Evolutionary conservation across 1,140 invertebrate species (phyloP).

Genomic region (Andrena cerasifolii): DNA sequence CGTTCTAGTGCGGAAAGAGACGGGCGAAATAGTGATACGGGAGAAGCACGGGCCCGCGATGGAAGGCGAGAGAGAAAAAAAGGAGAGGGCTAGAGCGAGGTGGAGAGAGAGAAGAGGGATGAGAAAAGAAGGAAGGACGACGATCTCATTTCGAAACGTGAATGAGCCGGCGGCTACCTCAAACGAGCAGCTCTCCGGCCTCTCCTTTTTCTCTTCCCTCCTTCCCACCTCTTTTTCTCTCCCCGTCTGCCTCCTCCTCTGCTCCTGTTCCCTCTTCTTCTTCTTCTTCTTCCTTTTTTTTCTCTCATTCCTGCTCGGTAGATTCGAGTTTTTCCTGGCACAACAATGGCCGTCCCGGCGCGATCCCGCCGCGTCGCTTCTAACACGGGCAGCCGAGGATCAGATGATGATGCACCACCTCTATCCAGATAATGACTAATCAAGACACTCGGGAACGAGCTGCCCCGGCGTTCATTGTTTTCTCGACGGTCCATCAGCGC

Average conservation of each 20-base stretch:
- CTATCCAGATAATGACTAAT: conserved; percentile 75
- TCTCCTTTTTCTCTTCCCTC: conserved; percentile 48
- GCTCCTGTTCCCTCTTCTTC: conserved; percentile 33
- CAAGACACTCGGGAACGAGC: conserved; percentile 57
- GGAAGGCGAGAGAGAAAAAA: not conserved
- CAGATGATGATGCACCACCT: conserved; percentile 70
- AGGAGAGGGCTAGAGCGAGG: not conserved
- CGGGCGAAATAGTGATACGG: conserved; percentile 1
- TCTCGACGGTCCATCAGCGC: conserved; percentile 15
- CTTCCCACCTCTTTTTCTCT: conserved; percentile 51
- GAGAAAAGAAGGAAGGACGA: conserved; percentile 57
- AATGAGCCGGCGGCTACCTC: conserved; percentile 77
- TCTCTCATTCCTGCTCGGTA: conserved; percentile 50
- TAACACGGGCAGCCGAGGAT: conserved; percentile 70
- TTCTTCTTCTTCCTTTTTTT: conserved; percentile 9
- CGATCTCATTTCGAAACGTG: conserved; percentile 78
- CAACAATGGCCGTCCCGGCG: conserved; percentile 67
- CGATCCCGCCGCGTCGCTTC: conserved; percentile 54
- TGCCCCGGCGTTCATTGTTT: conserved; percentile 31
- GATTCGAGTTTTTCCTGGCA: conserved; percentile 73
- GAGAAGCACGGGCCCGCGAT: not conserved
- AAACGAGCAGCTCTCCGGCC: conserved; percentile 70
- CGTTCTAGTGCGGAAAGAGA: conserved; percentile 1
- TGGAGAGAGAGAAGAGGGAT: conserved; percentile 20
- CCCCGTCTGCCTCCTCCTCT: conserved; percentile 43